Conservation (phyloP, 1,140 invertebrate genomes). For the Heliothis virescens region DNA sequence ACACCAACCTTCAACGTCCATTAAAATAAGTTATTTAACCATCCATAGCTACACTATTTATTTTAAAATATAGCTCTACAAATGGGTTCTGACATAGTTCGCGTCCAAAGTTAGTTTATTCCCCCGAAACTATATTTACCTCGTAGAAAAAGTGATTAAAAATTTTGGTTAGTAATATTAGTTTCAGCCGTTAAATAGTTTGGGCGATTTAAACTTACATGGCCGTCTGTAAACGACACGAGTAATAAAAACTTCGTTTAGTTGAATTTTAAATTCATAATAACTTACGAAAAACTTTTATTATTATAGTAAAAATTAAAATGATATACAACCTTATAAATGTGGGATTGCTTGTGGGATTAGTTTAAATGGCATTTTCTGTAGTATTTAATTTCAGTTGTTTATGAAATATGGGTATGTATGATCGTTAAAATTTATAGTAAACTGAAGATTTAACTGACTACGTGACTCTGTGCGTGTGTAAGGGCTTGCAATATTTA, state of each 20-base stretch:
- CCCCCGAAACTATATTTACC: conserved; percentile 19
- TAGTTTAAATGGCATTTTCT: not conserved
- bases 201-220: conserved; percentile 38
- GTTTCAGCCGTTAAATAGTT: conserved; percentile 27
- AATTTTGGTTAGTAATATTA: conserved; percentile 18
- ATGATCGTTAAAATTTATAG: not conserved
- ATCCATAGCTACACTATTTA: not conserved
- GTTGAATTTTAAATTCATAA: conserved; percentile 26
- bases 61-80: conserved; percentile 1
- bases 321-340: conserved; percentile 15
- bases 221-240: not conserved
- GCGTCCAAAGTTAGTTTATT: not conserved
- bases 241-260: conserved; percentile 23
- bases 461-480: conserved; percentile 8
- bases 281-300: not conserved
- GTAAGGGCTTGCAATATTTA: not conserved
- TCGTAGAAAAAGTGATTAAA: conserved; percentile 22
- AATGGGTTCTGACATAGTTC: not conserved
- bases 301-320: not conserved
- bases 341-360: not conserved
- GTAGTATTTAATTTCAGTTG: not conserved
- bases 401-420: not conserved
- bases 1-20: not conserved
- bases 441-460: not conserved
- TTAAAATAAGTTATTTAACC: too few species aligned